These are phyloP conservation scores for Lepilemur ruficaudatus DNA, from an alignment of 2,797 vertebrate species.

Conservation along the genomic window DNA sequence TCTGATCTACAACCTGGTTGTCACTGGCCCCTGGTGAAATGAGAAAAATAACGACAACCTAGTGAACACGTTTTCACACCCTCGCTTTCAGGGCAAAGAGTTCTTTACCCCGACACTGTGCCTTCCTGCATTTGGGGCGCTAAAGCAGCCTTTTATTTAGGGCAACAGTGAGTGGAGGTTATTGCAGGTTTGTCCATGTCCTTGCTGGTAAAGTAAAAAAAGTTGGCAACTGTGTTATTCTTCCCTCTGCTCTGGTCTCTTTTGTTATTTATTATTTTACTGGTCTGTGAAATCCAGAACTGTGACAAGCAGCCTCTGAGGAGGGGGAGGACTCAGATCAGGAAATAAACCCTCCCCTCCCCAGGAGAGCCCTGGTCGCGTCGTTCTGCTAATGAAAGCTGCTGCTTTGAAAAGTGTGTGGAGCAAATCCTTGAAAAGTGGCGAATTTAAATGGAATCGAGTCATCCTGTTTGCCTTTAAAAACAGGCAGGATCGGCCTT, in stretches of 20 bases:
- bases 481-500: background rate
- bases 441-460: too few species aligned
- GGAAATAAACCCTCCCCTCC: background rate
- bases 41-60: background rate
- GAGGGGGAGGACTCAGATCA: background rate
- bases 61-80: background rate
- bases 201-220: background rate
- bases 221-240: background rate
- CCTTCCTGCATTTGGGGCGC: background rate
- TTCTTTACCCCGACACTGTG: background rate
- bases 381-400: background rate
- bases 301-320: background rate
- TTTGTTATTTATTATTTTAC: background rate
- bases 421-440: background rate
- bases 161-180: background rate
- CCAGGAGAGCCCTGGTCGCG: background rate
- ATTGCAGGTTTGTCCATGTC: background rate
- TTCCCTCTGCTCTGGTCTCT: background rate
- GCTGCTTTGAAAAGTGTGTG: background rate
- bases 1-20: background rate
- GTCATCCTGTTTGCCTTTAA: background rate
- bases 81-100: too few species aligned
- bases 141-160: background rate
- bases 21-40: background rate
- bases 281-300: background rate